Percentiles rank a stretch among this genome's conserved stretches.
phyloP scores from a whole-genome alignment of 2,888 invertebrate genomes.

The Microdon myrmicae region DNA sequence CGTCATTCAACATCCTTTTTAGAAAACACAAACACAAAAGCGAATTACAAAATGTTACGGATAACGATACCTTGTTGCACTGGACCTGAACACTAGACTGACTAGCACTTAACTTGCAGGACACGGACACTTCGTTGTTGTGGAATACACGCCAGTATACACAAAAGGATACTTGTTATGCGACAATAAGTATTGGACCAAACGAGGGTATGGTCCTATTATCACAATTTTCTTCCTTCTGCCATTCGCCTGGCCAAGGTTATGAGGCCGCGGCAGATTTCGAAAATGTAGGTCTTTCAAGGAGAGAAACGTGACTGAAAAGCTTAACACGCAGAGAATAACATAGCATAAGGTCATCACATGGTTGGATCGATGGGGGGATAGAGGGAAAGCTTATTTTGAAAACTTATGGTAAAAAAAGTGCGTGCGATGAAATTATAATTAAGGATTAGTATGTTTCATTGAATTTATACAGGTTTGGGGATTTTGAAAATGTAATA shows the following conservation, averaged over 20 bases:
- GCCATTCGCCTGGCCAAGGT: constrained; percentile 40
- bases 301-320: constrained; percentile 18
- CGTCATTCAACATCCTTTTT: no score
- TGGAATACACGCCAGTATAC: not conserved
- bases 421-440: no score
- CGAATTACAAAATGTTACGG: no score
- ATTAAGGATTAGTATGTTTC: no score
- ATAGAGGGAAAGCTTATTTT: constrained; percentile 23
- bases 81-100: constrained; percentile 15
- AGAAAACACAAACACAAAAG: no score
- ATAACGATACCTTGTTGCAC: constrained; percentile 7
- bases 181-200: constrained; percentile 25
- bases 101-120: constrained; percentile 17
- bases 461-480: no score
- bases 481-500: no score
- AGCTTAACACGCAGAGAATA: no score
- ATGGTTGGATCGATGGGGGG: no score
- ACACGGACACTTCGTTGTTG: constrained; percentile 14
- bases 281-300: constrained; percentile 14
- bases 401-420: no score
- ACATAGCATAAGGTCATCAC: no score
- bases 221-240: constrained; percentile 19
- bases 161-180: constrained; percentile 18
- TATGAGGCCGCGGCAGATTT: constrained; percentile 28
- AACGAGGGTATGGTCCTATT: constrained; percentile 19